These are phyloP conservation scores for Scolopax bukidnonensis DNA, from an alignment of 2,797 vertebrate genomes.

Conservation along the genomic window DNA sequence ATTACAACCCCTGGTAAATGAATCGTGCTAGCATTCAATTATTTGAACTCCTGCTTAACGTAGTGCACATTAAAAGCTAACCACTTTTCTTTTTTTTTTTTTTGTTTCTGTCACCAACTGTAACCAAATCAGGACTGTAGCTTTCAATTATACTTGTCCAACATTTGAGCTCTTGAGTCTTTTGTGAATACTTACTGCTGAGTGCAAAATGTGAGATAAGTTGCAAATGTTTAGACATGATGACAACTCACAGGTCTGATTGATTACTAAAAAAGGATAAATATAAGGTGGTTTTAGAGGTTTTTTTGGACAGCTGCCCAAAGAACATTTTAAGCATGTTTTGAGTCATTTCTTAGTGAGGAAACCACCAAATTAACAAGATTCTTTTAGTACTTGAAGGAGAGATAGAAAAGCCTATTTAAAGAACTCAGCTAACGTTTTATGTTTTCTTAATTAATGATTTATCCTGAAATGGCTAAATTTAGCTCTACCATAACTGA, in stretches of 20 bases:
- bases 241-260: constrained; percentile 36
- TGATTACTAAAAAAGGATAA: constrained; percentile 51
- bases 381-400: not conserved
- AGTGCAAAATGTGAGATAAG: constrained; percentile 48
- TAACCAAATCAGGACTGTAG: constrained; percentile 20
- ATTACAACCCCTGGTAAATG: not conserved
- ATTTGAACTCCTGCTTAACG: constrained; percentile 9
- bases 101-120: not conserved
- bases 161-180: constrained; percentile 44
- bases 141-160: constrained; percentile 42
- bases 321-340: constrained; percentile 31
- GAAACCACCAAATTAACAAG: constrained; percentile 1
- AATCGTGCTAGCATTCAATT: not conserved
- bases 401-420: not conserved
- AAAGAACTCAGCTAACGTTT: not conserved
- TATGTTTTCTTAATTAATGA: not conserved
- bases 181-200: constrained; percentile 29
- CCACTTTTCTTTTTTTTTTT: not conserved
- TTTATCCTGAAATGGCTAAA: not conserved
- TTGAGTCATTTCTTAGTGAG: constrained; percentile 15
- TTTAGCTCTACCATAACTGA: not conserved
- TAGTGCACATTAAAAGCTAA: not conserved
- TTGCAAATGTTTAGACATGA: constrained; percentile 54
- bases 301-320: not conserved
- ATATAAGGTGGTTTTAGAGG: constrained; percentile 43